Evolutionary conservation across 2,113 vertebrate species (phyloP), one percentile per base, ranked within the genome.

Genomic region (Diadophis punctatus): DNA sequence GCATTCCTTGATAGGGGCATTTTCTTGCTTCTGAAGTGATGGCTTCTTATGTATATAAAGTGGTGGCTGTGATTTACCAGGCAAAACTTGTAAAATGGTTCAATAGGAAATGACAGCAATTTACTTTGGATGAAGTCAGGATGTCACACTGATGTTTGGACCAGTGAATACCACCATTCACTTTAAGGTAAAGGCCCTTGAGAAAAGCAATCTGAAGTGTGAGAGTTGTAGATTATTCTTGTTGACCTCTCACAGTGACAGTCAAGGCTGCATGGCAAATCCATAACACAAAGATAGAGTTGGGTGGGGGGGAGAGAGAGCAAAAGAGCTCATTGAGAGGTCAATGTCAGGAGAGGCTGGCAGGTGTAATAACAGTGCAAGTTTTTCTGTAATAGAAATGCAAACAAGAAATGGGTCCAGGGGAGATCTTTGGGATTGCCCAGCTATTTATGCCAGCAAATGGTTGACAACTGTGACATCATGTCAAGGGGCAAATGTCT

Each of bases 351-450:
- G 20, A 96, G 97, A 93, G 95, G 95, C 93, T 96, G 88, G 96
- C 97, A 98, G 96, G 97, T 97, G 97, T 95, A 97, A 97, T 58
- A 96, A 97, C 95, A 97, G 94, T 94, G 93, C 8, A 91, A 63
- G 95, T 95, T 94, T 94, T 92, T 96, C 95, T 97, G 96, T 39
- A 95, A 93, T 96, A 95, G 95, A 97, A 97, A 94, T 87, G 93
- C 93, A 95, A 96, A 96, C 93, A 97, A 93, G 96, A 93, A 93
- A 56, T 92, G 90, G 18, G 87, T 91, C 95, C 94, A 0, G 2
- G 55, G 94, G 95, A 93, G 86, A 92, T 30, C 89, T 88, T 85
- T 95, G 92, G 92, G 23, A 88, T 86, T 34, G 85, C 85, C 93
- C 88, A 49, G 90, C 95, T 95, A 92, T 94, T 80, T 86, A 92